These are phyloP conservation scores for Dendrocincla fuliginosa DNA, from an alignment of 2,797 vertebrate genomes.

Conservation along the genomic window DNA sequence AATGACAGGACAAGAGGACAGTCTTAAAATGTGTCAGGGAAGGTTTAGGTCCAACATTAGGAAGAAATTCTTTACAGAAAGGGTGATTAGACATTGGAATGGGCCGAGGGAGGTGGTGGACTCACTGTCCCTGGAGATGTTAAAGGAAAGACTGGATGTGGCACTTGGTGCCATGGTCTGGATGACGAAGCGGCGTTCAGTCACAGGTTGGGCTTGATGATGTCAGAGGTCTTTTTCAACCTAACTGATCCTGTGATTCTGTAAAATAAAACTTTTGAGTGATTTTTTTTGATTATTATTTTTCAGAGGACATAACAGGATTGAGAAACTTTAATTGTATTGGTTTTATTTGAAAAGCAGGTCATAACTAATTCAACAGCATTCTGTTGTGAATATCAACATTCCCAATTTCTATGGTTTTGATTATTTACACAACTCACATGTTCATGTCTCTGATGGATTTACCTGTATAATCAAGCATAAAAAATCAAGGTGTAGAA, in stretches of 20 bases:
- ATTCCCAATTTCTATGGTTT: not conserved
- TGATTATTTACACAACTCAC: not conserved
- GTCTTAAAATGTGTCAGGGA: not conserved
- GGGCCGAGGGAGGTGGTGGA: not conserved
- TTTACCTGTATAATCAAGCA: not conserved
- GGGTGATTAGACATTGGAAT: not conserved
- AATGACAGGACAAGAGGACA: not conserved
- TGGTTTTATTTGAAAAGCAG: not conserved
- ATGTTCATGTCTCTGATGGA: not conserved
- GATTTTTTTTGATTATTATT: not conserved
- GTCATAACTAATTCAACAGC: not conserved
- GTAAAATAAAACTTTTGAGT: not conserved
- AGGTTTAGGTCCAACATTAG: not conserved
- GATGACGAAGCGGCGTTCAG: not conserved
- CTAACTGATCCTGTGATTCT: not conserved
- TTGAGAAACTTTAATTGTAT: not conserved
- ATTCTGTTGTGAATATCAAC: not conserved
- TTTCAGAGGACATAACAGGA: not conserved
- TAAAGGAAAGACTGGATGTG: not conserved
- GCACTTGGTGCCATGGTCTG: not conserved
- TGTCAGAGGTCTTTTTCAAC: not conserved
- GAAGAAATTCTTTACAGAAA: not conserved
- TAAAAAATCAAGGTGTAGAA: not conserved
- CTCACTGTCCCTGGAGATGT: not conserved
- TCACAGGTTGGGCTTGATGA: fast-evolving